phyloP scores from a whole-genome alignment of 2,113 vertebrate genomes.

The Caretta caretta region DNA sequence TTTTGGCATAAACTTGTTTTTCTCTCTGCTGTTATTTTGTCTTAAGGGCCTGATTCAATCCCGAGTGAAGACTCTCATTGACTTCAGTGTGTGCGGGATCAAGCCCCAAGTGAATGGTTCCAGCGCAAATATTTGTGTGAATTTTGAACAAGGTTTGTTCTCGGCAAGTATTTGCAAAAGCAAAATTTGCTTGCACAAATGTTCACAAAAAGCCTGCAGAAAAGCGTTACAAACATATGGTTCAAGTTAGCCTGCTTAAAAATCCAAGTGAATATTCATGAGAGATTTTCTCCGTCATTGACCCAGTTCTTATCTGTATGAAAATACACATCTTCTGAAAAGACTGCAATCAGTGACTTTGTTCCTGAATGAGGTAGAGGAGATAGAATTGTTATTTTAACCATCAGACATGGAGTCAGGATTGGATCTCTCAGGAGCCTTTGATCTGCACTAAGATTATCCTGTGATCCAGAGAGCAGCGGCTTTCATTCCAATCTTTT shows the following conservation, averaged over 20 bases:
- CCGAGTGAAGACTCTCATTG: not conserved
- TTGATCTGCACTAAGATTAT: constrained; percentile 78
- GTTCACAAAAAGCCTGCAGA: not conserved
- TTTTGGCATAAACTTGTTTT: not conserved
- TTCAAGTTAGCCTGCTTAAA: not conserved
- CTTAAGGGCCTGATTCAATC: not conserved
- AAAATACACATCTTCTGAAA: not conserved
- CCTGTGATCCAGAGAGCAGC: constrained; percentile 72
- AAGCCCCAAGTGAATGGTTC: not conserved
- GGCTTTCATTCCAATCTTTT: constrained; percentile 68
- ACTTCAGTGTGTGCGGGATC: not conserved
- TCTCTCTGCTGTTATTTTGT: not conserved
- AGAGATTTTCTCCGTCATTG: not conserved
- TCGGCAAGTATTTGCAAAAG: not conserved
- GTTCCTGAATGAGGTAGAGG: not conserved
- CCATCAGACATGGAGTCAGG: constrained; percentile 68
- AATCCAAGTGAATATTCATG: not conserved
- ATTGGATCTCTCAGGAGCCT: constrained; percentile 74
- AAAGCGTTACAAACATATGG: not conserved
- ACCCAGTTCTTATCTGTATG: not conserved
- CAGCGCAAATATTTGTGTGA: not conserved
- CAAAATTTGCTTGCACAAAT: not conserved
- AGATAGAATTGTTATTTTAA: constrained; percentile 72
- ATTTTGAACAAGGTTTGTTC: not conserved
- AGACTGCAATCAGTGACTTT: not conserved